phyloP scores from a whole-genome alignment of 2,888 invertebrate species.

The Mechanitis messenoides region DNA sequence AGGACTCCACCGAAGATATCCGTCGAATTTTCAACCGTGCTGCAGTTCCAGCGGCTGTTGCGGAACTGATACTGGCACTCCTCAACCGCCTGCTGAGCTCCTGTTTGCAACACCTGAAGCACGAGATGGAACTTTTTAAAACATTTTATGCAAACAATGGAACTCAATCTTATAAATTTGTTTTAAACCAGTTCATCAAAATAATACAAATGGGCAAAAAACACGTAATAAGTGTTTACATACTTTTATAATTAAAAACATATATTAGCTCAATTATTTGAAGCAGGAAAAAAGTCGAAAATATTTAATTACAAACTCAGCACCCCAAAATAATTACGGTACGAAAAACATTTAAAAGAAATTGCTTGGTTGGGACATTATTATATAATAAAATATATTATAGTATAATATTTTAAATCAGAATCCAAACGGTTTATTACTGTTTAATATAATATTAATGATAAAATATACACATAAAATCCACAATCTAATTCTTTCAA shows the following conservation, averaged over 20 bases:
- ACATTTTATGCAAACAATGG: not conserved
- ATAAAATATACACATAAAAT: too few species aligned
- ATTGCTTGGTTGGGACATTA: too few species aligned
- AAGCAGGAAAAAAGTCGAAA: not conserved
- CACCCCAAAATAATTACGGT: not conserved
- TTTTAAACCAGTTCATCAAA: too few species aligned
- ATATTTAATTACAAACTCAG: not conserved
- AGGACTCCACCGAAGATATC: slow-evolving; percentile 90
- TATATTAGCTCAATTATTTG: not conserved
- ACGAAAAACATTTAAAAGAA: not conserved
- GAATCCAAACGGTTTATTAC: too few species aligned
- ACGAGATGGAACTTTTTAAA: slow-evolving; percentile 2
- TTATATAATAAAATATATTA: too few species aligned
- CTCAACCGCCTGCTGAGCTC: slow-evolving; percentile 89
- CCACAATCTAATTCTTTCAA: too few species aligned
- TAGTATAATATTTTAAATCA: too few species aligned
- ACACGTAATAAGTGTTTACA: too few species aligned
- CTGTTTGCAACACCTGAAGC: slow-evolving; percentile 85
- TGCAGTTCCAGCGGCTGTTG: slow-evolving; percentile 93
- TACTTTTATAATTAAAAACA: not conserved
- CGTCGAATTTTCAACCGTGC: slow-evolving; percentile 83
- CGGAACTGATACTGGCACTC: slow-evolving; percentile 94
- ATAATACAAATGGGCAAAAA: too few species aligned
- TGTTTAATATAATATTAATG: too few species aligned
- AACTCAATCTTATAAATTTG: not conserved